Percentiles rank a stretch among this genome's conserved stretches.
These are phyloP conservation scores for Microplitis deprimator DNA, from an alignment of 2,888 invertebrate genomes.

Conservation along the genomic window DNA sequence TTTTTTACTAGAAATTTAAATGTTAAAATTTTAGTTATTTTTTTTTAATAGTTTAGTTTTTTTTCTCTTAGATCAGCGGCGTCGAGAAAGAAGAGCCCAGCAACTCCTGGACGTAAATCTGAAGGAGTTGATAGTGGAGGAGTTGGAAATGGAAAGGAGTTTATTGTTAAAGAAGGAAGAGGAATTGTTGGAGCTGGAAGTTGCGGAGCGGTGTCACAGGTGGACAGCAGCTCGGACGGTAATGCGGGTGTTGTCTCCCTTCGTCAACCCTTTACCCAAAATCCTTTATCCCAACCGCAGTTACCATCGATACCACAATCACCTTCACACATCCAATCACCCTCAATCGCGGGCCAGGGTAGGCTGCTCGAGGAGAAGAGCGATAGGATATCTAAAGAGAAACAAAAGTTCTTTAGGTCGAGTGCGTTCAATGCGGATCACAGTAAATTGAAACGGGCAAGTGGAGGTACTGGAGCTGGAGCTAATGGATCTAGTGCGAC, in stretches of 20 bases:
- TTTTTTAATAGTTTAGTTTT: neutral
- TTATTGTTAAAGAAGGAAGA: slow-evolving; percentile 33
- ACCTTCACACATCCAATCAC: slow-evolving; percentile 27
- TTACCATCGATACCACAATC: slow-evolving; percentile 40
- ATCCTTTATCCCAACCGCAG: slow-evolving; percentile 55
- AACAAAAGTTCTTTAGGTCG: slow-evolving; percentile 88
- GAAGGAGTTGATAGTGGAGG: too few species aligned
- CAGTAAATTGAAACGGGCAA: slow-evolving; percentile 65
- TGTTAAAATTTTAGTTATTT: too few species aligned
- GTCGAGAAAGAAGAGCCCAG: slow-evolving; percentile 64
- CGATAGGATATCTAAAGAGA: slow-evolving; percentile 88
- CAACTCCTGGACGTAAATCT: slow-evolving; percentile 40
- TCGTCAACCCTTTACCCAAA: slow-evolving; percentile 66
- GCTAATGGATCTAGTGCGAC: slow-evolving; percentile 26
- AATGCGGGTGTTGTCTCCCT: slow-evolving; percentile 73
- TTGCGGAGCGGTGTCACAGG: slow-evolving; percentile 65
- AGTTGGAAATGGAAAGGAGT: neutral
- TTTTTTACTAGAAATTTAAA: too few species aligned
- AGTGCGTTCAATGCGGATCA: slow-evolving; percentile 83
- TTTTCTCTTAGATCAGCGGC: slow-evolving; percentile 60
- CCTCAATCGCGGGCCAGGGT: slow-evolving; percentile 71
- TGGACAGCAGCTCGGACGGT: slow-evolving; percentile 72
- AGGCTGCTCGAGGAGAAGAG: slow-evolving; percentile 76
- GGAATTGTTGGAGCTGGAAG: slow-evolving; percentile 41
- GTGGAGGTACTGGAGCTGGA: slow-evolving; percentile 49